Conservation (phyloP, 2,797 vertebrate species). For the Anniella stebbinsi region DNA sequence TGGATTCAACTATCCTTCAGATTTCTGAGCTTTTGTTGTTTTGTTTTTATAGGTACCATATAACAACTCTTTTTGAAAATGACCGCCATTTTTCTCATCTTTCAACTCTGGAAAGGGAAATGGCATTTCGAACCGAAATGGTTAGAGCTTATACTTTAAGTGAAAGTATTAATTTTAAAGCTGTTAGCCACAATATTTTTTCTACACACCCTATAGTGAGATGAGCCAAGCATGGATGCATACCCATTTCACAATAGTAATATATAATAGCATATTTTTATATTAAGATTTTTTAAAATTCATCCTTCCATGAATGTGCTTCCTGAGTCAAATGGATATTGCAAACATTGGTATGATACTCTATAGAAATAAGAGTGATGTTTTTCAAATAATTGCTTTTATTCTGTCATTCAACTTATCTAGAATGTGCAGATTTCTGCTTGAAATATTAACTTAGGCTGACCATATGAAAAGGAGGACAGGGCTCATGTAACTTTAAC, state of each 20-base stretch:
- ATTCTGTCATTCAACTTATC: not conserved
- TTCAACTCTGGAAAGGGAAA: constrained; percentile 95
- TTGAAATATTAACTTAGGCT: not conserved
- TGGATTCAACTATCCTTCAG: not conserved
- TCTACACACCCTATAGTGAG: not conserved
- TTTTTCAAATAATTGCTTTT: not conserved
- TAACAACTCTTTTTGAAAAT: constrained; percentile 95
- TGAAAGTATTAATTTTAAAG: not conserved
- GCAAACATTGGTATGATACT: not conserved
- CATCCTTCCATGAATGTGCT: not conserved
- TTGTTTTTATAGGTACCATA: constrained; percentile 86
- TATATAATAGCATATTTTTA: not conserved
- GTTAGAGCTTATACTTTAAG: constrained; percentile 75
- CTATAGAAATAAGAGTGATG: not conserved
- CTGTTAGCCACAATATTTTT: not conserved
- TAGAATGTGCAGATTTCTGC: not conserved
- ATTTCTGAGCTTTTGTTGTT: constrained; percentile 4
- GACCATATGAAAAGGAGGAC: too few relatives aligned
- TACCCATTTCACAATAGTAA: not conserved
- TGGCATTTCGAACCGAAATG: constrained; percentile 99
- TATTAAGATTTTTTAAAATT: not conserved
- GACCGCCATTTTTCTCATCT: constrained; percentile 98
- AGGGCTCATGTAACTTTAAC: too few relatives aligned
- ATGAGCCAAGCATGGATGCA: not conserved
- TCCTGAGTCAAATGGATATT: not conserved